Evolutionary conservation across 2,113 vertebrate genomes (phyloP), one percentile per base, ranked within the genome.

Genomic region (Ahaetulla prasina): DNA sequence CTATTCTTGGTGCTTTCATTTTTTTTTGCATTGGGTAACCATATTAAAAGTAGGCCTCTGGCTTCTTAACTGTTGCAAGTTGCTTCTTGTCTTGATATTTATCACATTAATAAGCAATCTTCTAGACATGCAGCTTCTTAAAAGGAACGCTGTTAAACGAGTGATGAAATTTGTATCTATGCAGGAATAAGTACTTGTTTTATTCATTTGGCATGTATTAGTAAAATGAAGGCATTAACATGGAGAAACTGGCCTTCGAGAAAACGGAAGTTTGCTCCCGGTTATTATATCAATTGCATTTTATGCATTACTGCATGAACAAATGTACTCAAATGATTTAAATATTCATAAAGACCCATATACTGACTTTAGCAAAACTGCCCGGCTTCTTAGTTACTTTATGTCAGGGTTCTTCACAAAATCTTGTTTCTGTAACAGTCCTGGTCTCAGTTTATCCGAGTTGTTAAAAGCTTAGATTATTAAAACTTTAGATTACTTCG

Each of bases 391-490:
- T 16, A 30, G 4, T 52, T 39, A 39, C 22, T 35, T 9, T 63
- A 85, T 50, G 60, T 30, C 5, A 90, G 11, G 39, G 25, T n/a
- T 87, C 8, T 16, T 94, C 95, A 52, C 85, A 39, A 92, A 63
- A 45, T 88, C 23, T 49, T 86, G 27, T 25, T 74, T 88, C 63
- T 55, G 43, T 57, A 60, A 23, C 35, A 47, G 60, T 52, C 39
- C 49, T 57, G 0, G 1, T 92, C 22, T 57, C 53, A 23, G 95
- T 95, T 93, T 8, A 45, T 87, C 16, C 49, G 52, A 49, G 52
- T 80, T 93, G 87, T 55, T 57, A 45, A 22, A 90, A 87, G 23
- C 93, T 95, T 91, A 86, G 89, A 74, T 94, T 35, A 54, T 89
- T 57, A 53, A 25, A 90, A 87, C 23, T 94, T 95, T 90, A 87